phyloP scores from a whole-genome alignment of 2,888 invertebrate genomes.

The Salpingus planirostris region DNA sequence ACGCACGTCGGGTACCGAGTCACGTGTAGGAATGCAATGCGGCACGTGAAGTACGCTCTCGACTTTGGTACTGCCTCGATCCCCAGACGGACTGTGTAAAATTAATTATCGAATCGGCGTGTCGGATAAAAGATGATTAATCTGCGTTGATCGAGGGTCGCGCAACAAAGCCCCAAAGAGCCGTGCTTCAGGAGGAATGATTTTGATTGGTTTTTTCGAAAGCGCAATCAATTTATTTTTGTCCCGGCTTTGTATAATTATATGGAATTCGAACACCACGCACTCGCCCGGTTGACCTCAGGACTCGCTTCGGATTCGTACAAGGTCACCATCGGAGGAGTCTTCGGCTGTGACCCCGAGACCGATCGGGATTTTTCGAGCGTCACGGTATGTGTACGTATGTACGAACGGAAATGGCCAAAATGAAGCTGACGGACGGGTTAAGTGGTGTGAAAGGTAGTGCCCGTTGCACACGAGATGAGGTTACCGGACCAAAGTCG shows the following conservation, averaged over 20 bases:
- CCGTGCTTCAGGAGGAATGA: slow-evolving; percentile 3
- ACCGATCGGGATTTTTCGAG: too few species aligned
- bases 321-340: slow-evolving; percentile 11
- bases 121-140: slow-evolving; percentile 6
- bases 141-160: slow-evolving; percentile 2
- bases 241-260: slow-evolving; percentile 2
- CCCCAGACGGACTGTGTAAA: too few species aligned
- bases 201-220: slow-evolving; percentile 8
- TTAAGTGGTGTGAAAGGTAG: too few species aligned
- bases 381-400: too few species aligned
- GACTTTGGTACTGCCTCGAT: too few species aligned
- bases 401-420: too few species aligned
- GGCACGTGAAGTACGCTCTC: too few species aligned
- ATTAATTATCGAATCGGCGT: slow-evolving; percentile 1
- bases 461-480: too few species aligned
- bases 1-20: too few species aligned
- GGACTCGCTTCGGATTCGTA: slow-evolving; percentile 7
- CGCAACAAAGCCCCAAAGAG: slow-evolving; percentile 8
- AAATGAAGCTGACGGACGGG: too few species aligned
- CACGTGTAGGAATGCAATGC: too few species aligned
- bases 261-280: slow-evolving; percentile 10
- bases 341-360: slow-evolving; percentile 11
- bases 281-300: slow-evolving; percentile 9
- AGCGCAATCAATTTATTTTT: slow-evolving; percentile 6
- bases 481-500: too few species aligned